Evolutionary conservation across 2,888 invertebrate genomes (phyloP).

Genomic region (Drosophila histrio): DNA sequence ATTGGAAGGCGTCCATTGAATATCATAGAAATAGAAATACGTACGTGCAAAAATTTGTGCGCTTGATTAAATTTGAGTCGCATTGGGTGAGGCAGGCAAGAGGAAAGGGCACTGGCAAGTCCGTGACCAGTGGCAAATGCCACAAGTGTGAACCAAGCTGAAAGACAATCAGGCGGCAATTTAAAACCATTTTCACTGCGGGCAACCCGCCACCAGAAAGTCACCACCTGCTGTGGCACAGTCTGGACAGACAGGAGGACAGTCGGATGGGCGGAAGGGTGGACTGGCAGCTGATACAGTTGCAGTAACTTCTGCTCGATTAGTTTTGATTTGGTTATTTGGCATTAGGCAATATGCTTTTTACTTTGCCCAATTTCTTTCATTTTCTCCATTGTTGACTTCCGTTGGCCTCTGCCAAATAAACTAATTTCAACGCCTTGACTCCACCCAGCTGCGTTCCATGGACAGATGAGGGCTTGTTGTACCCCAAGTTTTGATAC

Average conservation of each 20-base stretch:
- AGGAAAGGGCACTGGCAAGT: conserved; percentile 15
- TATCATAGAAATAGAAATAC: conserved; percentile 70
- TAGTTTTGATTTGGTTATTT: conserved; percentile 79
- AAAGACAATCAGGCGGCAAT: conserved; percentile 78
- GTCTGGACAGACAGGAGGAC: not conserved
- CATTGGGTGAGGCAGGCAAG: conserved; percentile 17
- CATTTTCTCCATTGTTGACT: conserved; percentile 34
- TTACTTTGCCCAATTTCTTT: conserved; percentile 25
- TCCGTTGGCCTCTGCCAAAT: conserved; percentile 15
- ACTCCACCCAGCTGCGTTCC: conserved; percentile 45
- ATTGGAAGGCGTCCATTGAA: conserved; percentile 58
- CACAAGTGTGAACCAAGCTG: conserved; percentile 73
- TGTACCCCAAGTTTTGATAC: conserved; percentile 40
- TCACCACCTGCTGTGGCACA: conserved; percentile 47
- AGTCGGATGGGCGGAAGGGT: not conserved
- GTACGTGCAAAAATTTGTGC: conserved; percentile 79
- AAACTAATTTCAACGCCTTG: conserved; percentile 55
- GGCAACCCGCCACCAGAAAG: conserved; percentile 35
- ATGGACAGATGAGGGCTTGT: conserved; percentile 12
- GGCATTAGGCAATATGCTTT: conserved; percentile 70
- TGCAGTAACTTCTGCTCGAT: conserved; percentile 77
- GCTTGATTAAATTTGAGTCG: conserved; percentile 77
- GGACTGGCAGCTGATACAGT: conserved; percentile 40
- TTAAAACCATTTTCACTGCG: conserved; percentile 76
- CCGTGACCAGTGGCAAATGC: conserved; percentile 53